These are phyloP conservation scores for Corvus cornix DNA, from an alignment of 2,113 vertebrate species.

Conservation along the genomic window DNA sequence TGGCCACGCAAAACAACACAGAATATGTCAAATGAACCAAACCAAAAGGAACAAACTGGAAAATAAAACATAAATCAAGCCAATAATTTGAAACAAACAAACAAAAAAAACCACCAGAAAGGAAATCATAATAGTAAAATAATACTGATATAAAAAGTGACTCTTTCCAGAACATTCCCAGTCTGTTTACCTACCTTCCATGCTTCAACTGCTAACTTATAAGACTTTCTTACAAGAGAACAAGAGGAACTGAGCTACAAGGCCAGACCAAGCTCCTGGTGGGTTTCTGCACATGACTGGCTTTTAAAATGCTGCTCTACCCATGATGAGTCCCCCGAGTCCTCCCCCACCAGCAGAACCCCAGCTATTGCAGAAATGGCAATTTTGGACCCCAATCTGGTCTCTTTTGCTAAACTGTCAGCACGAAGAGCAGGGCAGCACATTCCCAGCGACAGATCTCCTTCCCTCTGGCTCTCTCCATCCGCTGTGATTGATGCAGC, in stretches of 20 bases:
- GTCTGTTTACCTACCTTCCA: slow-evolving; percentile 93
- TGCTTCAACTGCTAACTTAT: slow-evolving; percentile 84
- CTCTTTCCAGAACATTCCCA: slow-evolving; percentile 69
- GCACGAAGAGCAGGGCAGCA: background rate
- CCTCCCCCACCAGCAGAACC: background rate
- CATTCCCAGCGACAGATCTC: background rate
- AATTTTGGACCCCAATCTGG: background rate
- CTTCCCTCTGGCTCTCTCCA: background rate
- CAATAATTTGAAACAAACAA: background rate
- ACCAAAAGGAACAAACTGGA: slow-evolving; percentile 42
- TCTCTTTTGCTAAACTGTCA: background rate
- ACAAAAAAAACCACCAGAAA: slow-evolving; percentile 28
- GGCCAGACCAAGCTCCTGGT: slow-evolving; percentile 71
- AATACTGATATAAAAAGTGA: slow-evolving; percentile 70
- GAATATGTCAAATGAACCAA: slow-evolving; percentile 22
- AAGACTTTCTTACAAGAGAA: slow-evolving; percentile 92
- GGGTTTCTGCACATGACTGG: slow-evolving; percentile 56
- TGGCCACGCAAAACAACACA: slow-evolving; percentile 27
- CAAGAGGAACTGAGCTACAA: slow-evolving; percentile 50
- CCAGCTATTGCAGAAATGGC: background rate
- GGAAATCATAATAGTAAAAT: slow-evolving; percentile 61
- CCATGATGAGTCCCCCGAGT: background rate
- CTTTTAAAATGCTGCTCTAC: background rate
- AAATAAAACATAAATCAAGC: slow-evolving; percentile 25
- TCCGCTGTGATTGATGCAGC: background rate